A percentile compares a stretch with the other conserved stretches of the same genome.
Conservation (phyloP, 1,140 invertebrate genomes). For the Arctopsyche grandis region DNA sequence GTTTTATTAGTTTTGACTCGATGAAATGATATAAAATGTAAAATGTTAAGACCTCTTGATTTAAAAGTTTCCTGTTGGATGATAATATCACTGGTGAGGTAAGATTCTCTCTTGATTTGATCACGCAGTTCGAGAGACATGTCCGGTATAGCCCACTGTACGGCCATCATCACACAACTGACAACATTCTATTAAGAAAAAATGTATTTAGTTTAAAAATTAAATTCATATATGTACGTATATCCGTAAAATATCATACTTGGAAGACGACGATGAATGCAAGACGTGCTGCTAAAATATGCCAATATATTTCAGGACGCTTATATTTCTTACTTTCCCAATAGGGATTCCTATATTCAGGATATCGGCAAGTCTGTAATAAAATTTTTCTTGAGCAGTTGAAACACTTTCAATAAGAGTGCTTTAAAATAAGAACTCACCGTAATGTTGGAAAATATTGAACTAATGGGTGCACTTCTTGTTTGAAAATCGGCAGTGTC, state of each 20-base stretch:
- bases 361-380: constrained; percentile 84
- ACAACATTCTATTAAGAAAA: constrained; percentile 77
- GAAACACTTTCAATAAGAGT: constrained; percentile 58
- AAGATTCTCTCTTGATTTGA: constrained; percentile 85
- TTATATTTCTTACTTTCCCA: constrained; percentile 74
- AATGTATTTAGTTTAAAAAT: constrained; percentile 1
- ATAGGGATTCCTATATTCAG: constrained; percentile 71
- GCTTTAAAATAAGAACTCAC: constrained; percentile 30
- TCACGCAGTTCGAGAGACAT: constrained; percentile 77
- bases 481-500: constrained; percentile 76
- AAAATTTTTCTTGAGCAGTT: not conserved
- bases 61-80: constrained; percentile 74
- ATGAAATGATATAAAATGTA: not conserved
- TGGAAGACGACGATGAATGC: constrained; percentile 94
- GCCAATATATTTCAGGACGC: constrained; percentile 86
- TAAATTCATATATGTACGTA: constrained; percentile 18
- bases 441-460: constrained; percentile 41
- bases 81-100: constrained; percentile 85
- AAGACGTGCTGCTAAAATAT: constrained; percentile 88
- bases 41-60: not conserved
- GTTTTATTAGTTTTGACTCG: not conserved
- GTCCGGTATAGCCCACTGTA: constrained; percentile 87
- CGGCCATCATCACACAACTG: constrained; percentile 76
- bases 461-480: constrained; percentile 58
- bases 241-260: constrained; percentile 64